These are phyloP conservation scores for Babylonia areolata DNA, from an alignment of 1,140 invertebrate genomes.

Conservation along the genomic window DNA sequence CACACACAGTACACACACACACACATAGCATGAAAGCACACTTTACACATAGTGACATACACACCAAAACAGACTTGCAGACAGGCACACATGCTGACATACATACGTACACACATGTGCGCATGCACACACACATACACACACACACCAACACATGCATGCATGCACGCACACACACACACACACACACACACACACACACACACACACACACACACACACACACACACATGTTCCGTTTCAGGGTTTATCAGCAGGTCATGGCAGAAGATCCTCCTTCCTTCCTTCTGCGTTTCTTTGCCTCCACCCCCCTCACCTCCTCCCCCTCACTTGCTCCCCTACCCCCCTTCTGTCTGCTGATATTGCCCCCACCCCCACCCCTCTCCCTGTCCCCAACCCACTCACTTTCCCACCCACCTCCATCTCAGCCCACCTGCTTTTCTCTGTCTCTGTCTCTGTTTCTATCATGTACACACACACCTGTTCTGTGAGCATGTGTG, in stretches of 20 bases:
- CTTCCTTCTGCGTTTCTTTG: not conserved
- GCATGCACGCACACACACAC: slow-evolving; percentile 33
- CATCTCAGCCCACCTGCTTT: not conserved
- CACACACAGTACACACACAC: no score
- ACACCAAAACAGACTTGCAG: not conserved
- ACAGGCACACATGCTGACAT: not conserved
- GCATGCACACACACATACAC: slow-evolving; percentile 2
- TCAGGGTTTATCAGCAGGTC: no score
- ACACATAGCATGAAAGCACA: no score
- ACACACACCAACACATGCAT: slow-evolving; percentile 6
- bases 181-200: slow-evolving; percentile 31
- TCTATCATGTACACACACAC: not conserved
- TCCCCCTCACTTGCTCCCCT: not conserved
- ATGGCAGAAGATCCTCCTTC: not conserved
- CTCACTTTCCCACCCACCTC: no score
- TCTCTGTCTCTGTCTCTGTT: not conserved
- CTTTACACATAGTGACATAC: no score
- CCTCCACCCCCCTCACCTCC: not conserved
- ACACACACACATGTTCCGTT: no score
- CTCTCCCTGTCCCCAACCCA: no score
- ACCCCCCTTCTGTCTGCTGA: not conserved
- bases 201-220: slow-evolving; percentile 10
- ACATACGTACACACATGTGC: not conserved
- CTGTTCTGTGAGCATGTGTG: no score
- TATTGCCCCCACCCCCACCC: not conserved